Evolutionary conservation across 2,888 invertebrate genomes (phyloP), one percentile per base, ranked within the genome.

Genomic region (Fissipunctia ypsillon): DNA sequence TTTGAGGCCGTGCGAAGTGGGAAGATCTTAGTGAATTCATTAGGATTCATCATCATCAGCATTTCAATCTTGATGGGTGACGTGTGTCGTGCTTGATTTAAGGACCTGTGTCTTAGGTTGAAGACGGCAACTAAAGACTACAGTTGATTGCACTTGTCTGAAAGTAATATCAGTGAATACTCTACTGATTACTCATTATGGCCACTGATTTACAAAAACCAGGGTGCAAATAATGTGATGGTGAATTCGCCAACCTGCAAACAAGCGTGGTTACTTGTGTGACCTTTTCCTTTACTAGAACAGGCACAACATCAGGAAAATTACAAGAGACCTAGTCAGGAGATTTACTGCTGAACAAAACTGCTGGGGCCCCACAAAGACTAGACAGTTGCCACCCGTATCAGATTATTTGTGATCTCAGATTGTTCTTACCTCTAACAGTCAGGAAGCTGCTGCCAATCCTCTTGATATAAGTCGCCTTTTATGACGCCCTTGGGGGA

Each of bases 1-100:
- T 73, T 73, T 60, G 84, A 73, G 76, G 84, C 84, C 79, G 82
- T 83, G 83, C 75, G 85, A 82, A 84, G 64, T 74, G 74, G 67
- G 54, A 68, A 69, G 82, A 71, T 74, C 78, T 78, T 71, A 28
- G 69, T 22, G 70, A 75, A 75, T 72, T 84, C 71, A 84, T 81
- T 72, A 52, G 41, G 50, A 81, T 81, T 80, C 81, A 80, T 73
- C 73, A 81, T 81, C 70, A 81, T 74, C 69, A 70, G 76, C 66
- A 70, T 80, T 81, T 80, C 75, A 68, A 75, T 81, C 66, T 80
- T 79, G 80, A 81, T 83, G 52, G 57, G 28, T 74, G 67, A 45
- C 28, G 52, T 48, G 9, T 48, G 74, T 80, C 80, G 74, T 45
- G 76, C 43, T 43, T 14, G 25, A 2, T 50, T 50, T n/a, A 50